These are phyloP conservation scores for Euproctis similis DNA, from an alignment of 2,888 invertebrate species.

Conservation along the genomic window DNA sequence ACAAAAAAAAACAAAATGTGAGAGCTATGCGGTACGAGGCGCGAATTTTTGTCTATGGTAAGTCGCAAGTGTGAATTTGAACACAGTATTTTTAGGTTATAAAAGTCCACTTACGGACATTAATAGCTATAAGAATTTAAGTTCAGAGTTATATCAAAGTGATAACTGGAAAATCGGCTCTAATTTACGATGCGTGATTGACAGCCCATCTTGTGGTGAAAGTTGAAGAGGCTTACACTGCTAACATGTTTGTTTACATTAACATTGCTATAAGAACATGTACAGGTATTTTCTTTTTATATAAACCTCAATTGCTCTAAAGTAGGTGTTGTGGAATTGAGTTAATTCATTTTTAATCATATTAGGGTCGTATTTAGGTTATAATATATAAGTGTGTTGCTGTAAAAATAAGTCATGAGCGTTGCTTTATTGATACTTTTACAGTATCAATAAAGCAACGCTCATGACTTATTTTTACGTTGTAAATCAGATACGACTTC, in stretches of 20 bases:
- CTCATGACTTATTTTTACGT: too few species aligned
- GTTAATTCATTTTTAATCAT: too few species aligned
- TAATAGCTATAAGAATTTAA: conserved; percentile 11
- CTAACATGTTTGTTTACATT: conserved; percentile 57
- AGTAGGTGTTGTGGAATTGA: neutral
- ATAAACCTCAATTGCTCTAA: conserved; percentile 11
- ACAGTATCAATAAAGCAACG: too few species aligned
- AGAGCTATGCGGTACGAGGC: conserved; percentile 1
- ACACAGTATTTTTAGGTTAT: neutral
- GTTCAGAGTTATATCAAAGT: conserved; percentile 34
- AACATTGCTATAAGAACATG: conserved; percentile 34
- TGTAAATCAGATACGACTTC: too few species aligned
- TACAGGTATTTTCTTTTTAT: conserved; percentile 35
- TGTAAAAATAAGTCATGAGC: too few species aligned
- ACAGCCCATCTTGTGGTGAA: conserved; percentile 64
- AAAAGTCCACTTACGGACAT: neutral
- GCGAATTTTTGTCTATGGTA: neutral
- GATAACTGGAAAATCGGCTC: conserved; percentile 61
- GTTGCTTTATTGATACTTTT: too few species aligned
- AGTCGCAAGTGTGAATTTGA: neutral
- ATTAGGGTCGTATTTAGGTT: too few species aligned
- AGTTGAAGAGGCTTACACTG: conserved; percentile 58
- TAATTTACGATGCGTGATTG: conserved; percentile 64
- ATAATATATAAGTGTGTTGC: too few species aligned
- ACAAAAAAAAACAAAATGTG: neutral